A percentile compares a stretch with the other conserved stretches of the same genome.
Conservation (phyloP, 2,797 vertebrate genomes). For the Pogoniulus pusillus region DNA sequence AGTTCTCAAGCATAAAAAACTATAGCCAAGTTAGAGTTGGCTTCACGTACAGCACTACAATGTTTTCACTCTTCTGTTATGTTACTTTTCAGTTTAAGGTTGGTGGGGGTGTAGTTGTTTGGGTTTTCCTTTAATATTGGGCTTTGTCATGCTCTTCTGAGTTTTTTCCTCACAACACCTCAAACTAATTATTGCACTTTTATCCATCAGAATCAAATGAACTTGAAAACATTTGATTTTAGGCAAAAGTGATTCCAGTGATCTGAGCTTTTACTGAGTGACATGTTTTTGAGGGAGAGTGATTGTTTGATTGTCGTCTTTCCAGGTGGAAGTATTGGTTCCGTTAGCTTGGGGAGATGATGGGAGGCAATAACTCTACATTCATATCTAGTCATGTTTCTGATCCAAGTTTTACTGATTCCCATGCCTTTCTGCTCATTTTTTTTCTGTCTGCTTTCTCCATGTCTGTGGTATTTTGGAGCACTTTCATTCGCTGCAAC, state of each 20-base stretch:
- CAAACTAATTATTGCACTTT: not conserved
- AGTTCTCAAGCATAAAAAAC: not conserved
- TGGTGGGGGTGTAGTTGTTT: accelerated
- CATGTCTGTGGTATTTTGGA: not conserved
- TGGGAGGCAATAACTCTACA: not conserved
- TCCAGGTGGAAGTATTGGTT: not conserved
- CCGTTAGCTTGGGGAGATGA: not conserved
- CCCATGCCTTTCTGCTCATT: not conserved
- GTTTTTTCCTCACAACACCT: not conserved
- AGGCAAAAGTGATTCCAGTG: not conserved
- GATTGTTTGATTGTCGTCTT: not conserved
- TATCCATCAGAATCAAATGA: not conserved
- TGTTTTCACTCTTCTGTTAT: not conserved
- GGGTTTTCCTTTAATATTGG: not conserved
- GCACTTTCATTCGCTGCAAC: not conserved
- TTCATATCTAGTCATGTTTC: not conserved
- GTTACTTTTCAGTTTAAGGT: not conserved
- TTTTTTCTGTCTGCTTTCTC: not conserved
- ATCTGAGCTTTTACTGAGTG: not conserved
- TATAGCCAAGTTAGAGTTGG: not conserved
- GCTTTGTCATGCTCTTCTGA: not conserved
- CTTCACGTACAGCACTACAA: not conserved
- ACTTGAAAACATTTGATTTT: not conserved
- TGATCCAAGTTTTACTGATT: not conserved
- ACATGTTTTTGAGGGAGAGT: not conserved